A percentile compares a stretch with the other conserved stretches of the same genome.
phyloP scores from a whole-genome alignment of 1,140 invertebrate species.

The Acromyrmex charruanus region DNA sequence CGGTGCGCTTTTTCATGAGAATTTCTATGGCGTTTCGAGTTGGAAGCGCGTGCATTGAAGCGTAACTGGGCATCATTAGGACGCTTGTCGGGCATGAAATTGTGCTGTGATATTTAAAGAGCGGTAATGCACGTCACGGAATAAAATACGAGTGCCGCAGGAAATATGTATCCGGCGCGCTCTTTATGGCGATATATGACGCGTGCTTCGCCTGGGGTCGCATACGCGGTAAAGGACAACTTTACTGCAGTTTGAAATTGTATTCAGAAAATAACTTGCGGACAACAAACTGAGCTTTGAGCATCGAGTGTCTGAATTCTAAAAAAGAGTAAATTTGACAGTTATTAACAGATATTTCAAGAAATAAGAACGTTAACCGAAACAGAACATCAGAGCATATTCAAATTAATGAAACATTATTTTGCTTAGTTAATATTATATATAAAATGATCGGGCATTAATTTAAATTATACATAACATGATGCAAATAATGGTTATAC shows the following conservation, averaged over 20 bases:
- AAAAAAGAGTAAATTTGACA: not conserved
- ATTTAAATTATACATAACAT: not conserved
- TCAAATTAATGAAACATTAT: conserved; percentile 6
- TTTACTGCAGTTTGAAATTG: conserved; percentile 55
- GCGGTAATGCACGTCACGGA: conserved; percentile 50
- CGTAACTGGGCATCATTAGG: conserved; percentile 56
- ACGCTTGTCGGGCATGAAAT: conserved; percentile 53
- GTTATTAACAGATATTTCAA: conserved; percentile 13
- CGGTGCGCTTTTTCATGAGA: conserved; percentile 34
- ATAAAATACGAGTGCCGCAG: conserved; percentile 55
- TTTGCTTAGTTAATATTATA: not conserved
- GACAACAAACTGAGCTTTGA: conserved; percentile 37
- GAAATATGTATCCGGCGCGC: conserved; percentile 46
- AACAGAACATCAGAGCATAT: not conserved
- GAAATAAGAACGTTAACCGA: not conserved
- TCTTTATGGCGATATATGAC: conserved; percentile 61
- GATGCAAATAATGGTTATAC: not conserved
- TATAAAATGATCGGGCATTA: conserved; percentile 5
- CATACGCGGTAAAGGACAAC: conserved; percentile 35
- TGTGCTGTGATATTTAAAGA: conserved; percentile 61
- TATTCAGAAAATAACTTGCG: conserved; percentile 40
- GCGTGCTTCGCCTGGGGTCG: conserved; percentile 22
- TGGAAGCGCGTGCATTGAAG: conserved; percentile 28
- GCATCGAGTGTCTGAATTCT: not conserved
- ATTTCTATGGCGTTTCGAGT: conserved; percentile 35